Percentiles rank a stretch among this genome's conserved stretches.
These are phyloP conservation scores for Ochotona curzoniae DNA, from an alignment of 2,113 vertebrate genomes.

Conservation along the genomic window DNA sequence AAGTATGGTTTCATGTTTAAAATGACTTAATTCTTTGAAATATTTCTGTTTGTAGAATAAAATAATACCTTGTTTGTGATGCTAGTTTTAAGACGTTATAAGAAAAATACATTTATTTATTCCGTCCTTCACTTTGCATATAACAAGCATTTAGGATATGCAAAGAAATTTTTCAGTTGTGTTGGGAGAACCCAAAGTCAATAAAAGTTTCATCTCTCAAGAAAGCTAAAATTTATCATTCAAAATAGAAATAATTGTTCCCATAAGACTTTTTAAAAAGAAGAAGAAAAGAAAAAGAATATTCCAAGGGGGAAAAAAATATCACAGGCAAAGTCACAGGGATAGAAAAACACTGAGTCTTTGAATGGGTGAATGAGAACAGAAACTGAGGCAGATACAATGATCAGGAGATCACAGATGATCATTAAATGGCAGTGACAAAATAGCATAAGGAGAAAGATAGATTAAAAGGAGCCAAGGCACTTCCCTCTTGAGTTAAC, in stretches of 20 bases:
- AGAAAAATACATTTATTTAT: constrained; percentile 27
- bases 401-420: not conserved
- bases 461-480: not conserved
- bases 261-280: not conserved
- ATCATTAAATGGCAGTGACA: not conserved
- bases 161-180: not conserved
- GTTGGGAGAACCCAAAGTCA: not conserved
- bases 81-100: constrained; percentile 3
- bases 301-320: not conserved
- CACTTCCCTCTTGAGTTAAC: too few species aligned
- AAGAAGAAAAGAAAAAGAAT: not conserved
- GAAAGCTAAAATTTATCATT: constrained; percentile 35
- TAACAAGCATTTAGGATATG: constrained; percentile 7
- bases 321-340: not conserved
- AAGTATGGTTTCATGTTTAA: constrained; percentile 64
- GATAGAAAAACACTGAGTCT: not conserved
- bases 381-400: constrained; percentile 11
- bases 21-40: constrained; percentile 32
- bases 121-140: not conserved
- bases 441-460: not conserved
- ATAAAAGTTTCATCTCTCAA: constrained; percentile 17
- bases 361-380: not conserved
- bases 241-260: constrained; percentile 49
- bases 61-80: constrained; percentile 10
- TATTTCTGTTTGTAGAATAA: constrained; percentile 37